Percentiles rank a stretch among this genome's conserved stretches.
phyloP scores from a whole-genome alignment of 2,797 vertebrate genomes.

The Leptoclinus maculatus region DNA sequence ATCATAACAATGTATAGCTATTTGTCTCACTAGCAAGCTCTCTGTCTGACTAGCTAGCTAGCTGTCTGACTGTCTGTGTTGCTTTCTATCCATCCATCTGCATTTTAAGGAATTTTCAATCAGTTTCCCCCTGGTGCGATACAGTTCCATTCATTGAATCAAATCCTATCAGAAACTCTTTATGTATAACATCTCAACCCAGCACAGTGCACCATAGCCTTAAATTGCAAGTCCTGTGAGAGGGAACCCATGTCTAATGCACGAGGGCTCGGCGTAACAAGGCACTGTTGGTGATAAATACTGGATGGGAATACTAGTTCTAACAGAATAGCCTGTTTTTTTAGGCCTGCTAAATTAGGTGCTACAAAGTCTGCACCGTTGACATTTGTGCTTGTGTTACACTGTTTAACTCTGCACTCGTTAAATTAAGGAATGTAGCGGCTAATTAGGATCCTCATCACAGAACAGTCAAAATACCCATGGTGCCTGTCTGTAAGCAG shows the following conservation, averaged over 20 bases:
- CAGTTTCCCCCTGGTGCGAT: not conserved
- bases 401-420: slow-evolving; percentile 52
- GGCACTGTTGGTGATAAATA: slow-evolving; percentile 28
- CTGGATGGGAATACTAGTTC: slow-evolving; percentile 6
- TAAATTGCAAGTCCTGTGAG: slow-evolving; percentile 30
- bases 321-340: slow-evolving; percentile 45
- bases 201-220: slow-evolving; percentile 2
- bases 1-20: not conserved
- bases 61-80: not conserved
- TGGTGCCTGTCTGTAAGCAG: slow-evolving; percentile 45
- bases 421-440: slow-evolving; percentile 71
- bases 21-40: not conserved
- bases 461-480: slow-evolving; percentile 55
- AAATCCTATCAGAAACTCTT: slow-evolving; percentile 4
- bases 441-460: slow-evolving; percentile 70
- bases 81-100: slow-evolving; percentile 4
- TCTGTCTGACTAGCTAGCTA: not conserved
- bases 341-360: slow-evolving; percentile 47
- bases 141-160: not conserved
- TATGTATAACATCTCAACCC: slow-evolving; percentile 2
- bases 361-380: slow-evolving; percentile 38
- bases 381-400: slow-evolving; percentile 63
- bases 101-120: not conserved
- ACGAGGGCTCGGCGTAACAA: slow-evolving; percentile 31
- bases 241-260: slow-evolving; percentile 28